Evolutionary conservation across 2,113 vertebrate species (phyloP), one percentile per base, ranked within the genome.

Genomic region (mouse (Mus musculus)): DNA sequence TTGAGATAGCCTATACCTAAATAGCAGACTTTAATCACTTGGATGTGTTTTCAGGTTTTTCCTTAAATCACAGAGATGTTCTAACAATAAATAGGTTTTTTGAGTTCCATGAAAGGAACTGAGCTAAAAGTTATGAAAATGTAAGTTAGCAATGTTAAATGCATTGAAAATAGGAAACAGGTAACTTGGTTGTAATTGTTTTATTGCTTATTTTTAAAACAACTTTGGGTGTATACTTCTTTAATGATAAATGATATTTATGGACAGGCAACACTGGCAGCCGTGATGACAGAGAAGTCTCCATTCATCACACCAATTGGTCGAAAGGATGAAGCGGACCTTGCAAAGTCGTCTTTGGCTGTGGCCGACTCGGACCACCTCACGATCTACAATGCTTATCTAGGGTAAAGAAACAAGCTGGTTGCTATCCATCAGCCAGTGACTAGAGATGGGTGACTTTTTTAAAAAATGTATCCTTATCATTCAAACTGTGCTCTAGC

Each of bases 261-360:
- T 97, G 90, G 97, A 85, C 96, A 99, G 99, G 99, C 99, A 77
- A 99, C 99, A 86, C 98, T 99, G 46, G 99, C 99, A 30, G 99
- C 99, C 42, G 99, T 99, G 84, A 99, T 99, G 98, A 99, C 99
- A 7, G 99, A 99, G 98, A 99, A 99, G 96, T 99, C 99, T 39
- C 99, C 99, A 1, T 99, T 99, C 97, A 99, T 98, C 73, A 99
- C 99, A 39, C 99, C 99, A 3, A 99, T 99, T 98, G 99, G 99
- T 96, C 99, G 99, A 96, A 99, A 99, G 98, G 99, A 99, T 84
- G 99, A 99, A 98, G 99, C 99, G 82, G 99, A 99, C 98, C 98
- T 99, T 98, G 99, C 99, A 80, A 99, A 99, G 98, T 99, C 99
- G 10, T 98, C 99, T 22, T 98, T 99, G 95, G 98, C 99, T n/a